phyloP scores from a whole-genome alignment of 2,797 vertebrate species.

The Gymnocypris eckloni region DNA sequence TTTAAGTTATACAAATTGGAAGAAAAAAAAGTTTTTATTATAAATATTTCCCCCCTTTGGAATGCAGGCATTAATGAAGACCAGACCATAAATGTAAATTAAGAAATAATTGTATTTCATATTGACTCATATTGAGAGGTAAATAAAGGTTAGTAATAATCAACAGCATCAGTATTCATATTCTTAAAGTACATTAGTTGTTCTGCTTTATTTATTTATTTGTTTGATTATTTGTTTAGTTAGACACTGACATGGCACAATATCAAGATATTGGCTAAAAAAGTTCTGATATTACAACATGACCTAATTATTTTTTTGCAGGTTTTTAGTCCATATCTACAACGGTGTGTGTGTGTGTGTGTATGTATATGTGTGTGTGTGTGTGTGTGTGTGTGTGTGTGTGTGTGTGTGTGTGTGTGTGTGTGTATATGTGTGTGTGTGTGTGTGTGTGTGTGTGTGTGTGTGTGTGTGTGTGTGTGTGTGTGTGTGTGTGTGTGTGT shows the following conservation, averaged over 20 bases:
- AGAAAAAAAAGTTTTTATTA: background rate
- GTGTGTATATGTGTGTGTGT: too few species aligned
- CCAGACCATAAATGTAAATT: background rate
- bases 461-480: constrained; percentile 32
- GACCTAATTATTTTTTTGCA: too few species aligned
- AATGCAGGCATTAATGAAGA: background rate
- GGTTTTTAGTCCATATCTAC: too few species aligned
- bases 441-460: background rate
- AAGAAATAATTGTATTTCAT: background rate
- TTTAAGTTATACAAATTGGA: background rate
- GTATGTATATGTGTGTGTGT: too few species aligned
- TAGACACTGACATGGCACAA: background rate
- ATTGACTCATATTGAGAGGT: background rate
- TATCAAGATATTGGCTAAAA: background rate
- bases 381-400: constrained; percentile 29
- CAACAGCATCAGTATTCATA: background rate
- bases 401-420: constrained; percentile 11
- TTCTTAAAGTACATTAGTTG: background rate
- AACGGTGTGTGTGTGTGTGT: constrained; percentile 45
- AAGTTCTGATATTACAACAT: too few species aligned
- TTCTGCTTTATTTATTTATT: background rate
- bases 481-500: background rate
- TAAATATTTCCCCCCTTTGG: background rate
- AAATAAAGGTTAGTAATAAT: background rate
- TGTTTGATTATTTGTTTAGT: background rate